Evolutionary conservation across 64 coral and sea anemone species (phyloP), one percentile per base, ranked within the genome.

Genomic region (Catalaphyllia jardinei): DNA sequence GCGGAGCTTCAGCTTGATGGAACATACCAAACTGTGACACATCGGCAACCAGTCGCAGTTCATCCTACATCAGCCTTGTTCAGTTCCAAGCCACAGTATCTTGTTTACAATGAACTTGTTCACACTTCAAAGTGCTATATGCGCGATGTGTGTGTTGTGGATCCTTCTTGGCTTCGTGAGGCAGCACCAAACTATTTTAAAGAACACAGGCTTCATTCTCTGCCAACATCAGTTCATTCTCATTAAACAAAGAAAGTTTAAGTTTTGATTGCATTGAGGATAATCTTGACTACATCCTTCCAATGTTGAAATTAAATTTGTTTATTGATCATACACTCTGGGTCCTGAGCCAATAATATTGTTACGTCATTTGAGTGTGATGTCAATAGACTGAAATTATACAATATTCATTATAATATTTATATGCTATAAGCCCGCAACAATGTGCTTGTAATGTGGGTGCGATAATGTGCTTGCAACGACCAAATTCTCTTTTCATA

Each of bases 101-200:
- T 99, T 10, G 88, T 99, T 11, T 99, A 93, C 85, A 99, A 93
- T 59, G 97, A 99, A 52, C 89, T 99, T 8, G 78, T 99, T 18
- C 86, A 99, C 61, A 99, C 97, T 0, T 95, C 97, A 5, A 99
- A 99, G 88, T 99, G 97, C 76, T 99, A 99, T 31, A 99, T 99
- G 97, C 80, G 94, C 7, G 94, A 95, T 74, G 91, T 99, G 7
- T 93, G 90, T 33, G 50, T 95, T 39, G 94, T 99, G 0, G 90
- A 94, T 79, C 94, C 91, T 67, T 91, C 93, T 76, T 99, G 97
- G 97, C 80, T 99, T 16, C 61, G 90, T 0, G 67, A 86, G 13
- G 88, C 94, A 29, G 94, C 97, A 27, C 97, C 97, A 29, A 89
- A 80, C 14, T 95, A 86, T 75, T 99, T 99, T 54, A 94, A 93